Evolutionary conservation across 2,797 vertebrate species (phyloP), one percentile per base, ranked within the genome.

Genomic region (Rhincodon typus): DNA sequence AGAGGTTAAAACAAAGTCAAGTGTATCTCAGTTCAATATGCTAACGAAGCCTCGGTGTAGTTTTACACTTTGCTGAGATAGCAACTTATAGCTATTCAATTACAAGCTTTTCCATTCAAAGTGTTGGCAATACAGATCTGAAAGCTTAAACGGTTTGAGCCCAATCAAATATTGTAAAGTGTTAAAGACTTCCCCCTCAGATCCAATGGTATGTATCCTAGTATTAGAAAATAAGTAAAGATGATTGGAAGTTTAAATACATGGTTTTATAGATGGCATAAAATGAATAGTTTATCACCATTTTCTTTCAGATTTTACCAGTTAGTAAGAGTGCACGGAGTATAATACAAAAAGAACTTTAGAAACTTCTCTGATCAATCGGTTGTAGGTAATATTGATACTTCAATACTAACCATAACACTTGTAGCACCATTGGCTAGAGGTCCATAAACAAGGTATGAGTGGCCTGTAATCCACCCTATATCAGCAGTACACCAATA

Each of bases 401-500:
- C 21, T 69, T n/a, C 62, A 42, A 96, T 96, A 97, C 99, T 98
- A 96, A 99, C 99, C 97, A 99, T 96, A 87, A 99, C 98, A 13
- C 98, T 98, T 95, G 98, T 98, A 96, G 99, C 99, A 30, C 99
- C 99, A 0, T 99, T 99, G 27, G 98, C 99, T 97, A 99, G 97
- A 1, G 99, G 99, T 19, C 99, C 99, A 0, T 99, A 99, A 10
- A 98, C 98, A 97, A 99, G 97, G 97, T 99, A 99, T 95, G 99
- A 99, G 97, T 99, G 99, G 21, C 99, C 99, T 0, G 99, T 99
- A 97, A 99, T 99, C 99, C 99, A 99, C 0, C 99, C 99, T 4
- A 99, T 98, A 97, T 99, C 99, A 0, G 99, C 99, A 0, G 99
- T 99, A 97, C 99, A 99, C 99, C 99, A 99, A 97, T 98, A 99